Conservation (phyloP, 1,140 invertebrate genomes). For the Drosophila varians region DNA sequence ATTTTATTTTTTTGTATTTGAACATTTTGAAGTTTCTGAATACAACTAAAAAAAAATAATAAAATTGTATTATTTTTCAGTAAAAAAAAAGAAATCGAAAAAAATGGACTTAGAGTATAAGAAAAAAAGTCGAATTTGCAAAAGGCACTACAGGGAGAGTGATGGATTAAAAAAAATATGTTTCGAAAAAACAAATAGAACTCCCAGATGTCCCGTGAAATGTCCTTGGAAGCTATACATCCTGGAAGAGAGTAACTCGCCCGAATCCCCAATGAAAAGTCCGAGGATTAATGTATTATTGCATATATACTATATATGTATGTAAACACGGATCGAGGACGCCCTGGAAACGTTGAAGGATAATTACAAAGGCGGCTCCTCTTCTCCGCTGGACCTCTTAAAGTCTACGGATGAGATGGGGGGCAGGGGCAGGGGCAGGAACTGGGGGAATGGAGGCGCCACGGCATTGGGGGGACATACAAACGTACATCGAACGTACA, state of each 20-base stretch:
- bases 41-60: too few relatives aligned
- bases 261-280: not conserved
- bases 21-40: too few relatives aligned
- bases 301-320: slow-evolving; percentile 31
- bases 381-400: not conserved
- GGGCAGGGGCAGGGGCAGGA: too few relatives aligned
- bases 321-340: slow-evolving; percentile 2
- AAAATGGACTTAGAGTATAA: too few relatives aligned
- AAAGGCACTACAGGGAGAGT: not conserved
- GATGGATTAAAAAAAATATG: not conserved
- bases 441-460: not conserved
- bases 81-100: too few relatives aligned
- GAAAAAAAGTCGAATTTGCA: not conserved
- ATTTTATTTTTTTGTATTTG: too few relatives aligned
- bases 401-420: not conserved
- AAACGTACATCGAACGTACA: slow-evolving; percentile 15
- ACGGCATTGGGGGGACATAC: not conserved
- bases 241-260: not conserved
- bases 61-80: too few relatives aligned
- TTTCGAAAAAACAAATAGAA: too few relatives aligned
- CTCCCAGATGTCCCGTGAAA: too few relatives aligned
- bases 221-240: not conserved
- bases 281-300: slow-evolving; percentile 13
- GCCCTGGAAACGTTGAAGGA: not conserved
- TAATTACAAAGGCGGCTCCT: slow-evolving; percentile 1